Evolutionary conservation across 2,888 invertebrate species (phyloP).

Genomic region (Polydrusus tereticollis): DNA sequence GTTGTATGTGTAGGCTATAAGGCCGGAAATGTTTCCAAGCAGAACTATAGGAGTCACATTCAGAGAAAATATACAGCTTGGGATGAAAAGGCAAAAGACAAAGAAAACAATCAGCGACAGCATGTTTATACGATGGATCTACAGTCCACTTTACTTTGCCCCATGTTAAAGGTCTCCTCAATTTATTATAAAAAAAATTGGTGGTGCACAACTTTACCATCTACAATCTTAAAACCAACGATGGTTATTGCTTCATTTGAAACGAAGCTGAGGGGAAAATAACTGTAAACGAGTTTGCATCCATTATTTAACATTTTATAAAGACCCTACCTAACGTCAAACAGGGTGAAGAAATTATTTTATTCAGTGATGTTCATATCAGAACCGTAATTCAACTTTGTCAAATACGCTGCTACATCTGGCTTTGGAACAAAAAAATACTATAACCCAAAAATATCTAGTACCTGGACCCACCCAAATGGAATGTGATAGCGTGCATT

Average conservation of each 20-base stretch:
- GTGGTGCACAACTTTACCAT: conserved; percentile 56
- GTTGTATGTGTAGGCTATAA: neutral
- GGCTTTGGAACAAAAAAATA: no score
- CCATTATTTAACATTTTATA: no score
- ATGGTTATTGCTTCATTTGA: neutral
- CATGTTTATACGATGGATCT: conserved; percentile 34
- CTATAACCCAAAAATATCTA: no score
- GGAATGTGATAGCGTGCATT: no score
- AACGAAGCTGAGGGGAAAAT: no score
- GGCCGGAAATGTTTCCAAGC: neutral
- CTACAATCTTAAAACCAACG: conserved; percentile 45
- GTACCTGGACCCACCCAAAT: no score
- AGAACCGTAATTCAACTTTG: no score
- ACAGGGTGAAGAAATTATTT: no score
- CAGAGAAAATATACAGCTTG: conserved; percentile 47
- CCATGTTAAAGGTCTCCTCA: conserved; percentile 49
- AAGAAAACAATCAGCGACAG: conserved; percentile 42
- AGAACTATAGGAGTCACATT: neutral
- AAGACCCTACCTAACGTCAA: no score
- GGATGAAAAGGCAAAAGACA: conserved; percentile 37
- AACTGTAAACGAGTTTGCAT: no score
- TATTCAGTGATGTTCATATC: no score
- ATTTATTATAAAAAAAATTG: conserved; percentile 56
- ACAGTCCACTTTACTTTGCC: conserved; percentile 52
- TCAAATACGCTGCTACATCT: no score